Base-by-base conservation (phyloP, 2,113 vertebrate species). In the Crotalus horridus region DNA sequence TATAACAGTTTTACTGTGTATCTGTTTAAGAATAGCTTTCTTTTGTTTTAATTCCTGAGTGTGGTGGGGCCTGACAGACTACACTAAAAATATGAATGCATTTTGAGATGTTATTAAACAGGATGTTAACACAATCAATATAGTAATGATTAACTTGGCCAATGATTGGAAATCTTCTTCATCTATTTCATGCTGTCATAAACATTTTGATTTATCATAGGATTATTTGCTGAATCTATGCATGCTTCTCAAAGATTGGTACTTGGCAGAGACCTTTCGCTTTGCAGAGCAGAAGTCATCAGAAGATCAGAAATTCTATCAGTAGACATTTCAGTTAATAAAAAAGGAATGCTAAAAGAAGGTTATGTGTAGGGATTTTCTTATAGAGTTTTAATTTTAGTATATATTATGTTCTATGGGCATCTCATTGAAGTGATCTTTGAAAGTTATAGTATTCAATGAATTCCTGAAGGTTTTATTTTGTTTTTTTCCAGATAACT, bases 101-200 rank as follows among this genome's bases (percentile, higher is more conserved):
- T 92, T 93, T 95, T 91, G 95, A 95, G 95, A 96, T 95, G 95
- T 96, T 96, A 96, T 96, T 96, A 96, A 96, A 96, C 96, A 93
- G 95, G 96, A 96, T 97, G 96, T 96, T 97, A 96, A 96, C 95
- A 95, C 95, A 96, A 96, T 97, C 97, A 96, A 97, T 96, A 95
- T 94, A 94, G 96, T 96, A 96, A 97, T 97, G 96, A 96, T 96
- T 96, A 97, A 97, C 97, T 96, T 94, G 95, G 95, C 94, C 96
- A 95, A 95, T 95, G 94, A 95, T 92, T 89, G 94, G 92, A 96
- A 96, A 94, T 94, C 93, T 90, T 96, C 92, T 91, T 95, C 95
- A 95, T 96, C 96, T 94, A 96, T 96, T 96, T 96, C 95, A 89
- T 55, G 89, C 95, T 96, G 95, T 94, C 96, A 95, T 56, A 3